Percentiles rank a stretch among this genome's conserved stretches.
Conservation (phyloP, 1,140 invertebrate genomes). For the Aphidius ervi region DNA sequence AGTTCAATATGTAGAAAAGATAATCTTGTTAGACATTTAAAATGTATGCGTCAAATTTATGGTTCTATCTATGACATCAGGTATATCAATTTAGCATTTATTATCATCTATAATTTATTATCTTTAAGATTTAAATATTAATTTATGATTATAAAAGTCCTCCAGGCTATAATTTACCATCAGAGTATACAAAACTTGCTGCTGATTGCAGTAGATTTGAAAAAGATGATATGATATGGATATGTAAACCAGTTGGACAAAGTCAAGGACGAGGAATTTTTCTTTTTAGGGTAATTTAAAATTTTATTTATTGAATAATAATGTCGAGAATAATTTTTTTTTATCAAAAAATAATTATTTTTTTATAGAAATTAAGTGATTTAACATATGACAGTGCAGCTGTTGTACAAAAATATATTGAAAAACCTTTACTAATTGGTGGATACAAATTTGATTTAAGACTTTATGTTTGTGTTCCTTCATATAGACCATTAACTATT, state of each 20-base stretch:
- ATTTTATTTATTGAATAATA: not conserved
- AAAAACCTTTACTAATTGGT: conserved; percentile 78
- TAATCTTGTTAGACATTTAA: conserved; percentile 69
- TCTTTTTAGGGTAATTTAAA: conserved; percentile 65
- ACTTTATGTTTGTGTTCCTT: conserved; percentile 80
- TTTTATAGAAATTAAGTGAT: conserved; percentile 66
- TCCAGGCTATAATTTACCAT: conserved; percentile 72
- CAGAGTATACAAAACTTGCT: conserved; percentile 79
- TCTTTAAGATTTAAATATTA: too few species aligned
- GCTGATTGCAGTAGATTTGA: conserved; percentile 63
- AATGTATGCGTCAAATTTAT: conserved; percentile 77
- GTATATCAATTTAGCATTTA: conserved; percentile 48
- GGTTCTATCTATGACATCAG: conserved; percentile 80
- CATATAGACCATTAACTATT: conserved; percentile 73
- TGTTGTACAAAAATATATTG: conserved; percentile 79
- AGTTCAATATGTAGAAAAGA: conserved; percentile 80
- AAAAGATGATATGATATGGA: conserved; percentile 64
- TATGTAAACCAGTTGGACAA: conserved; percentile 80
- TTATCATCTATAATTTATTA: too few species aligned
- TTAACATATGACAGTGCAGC: conserved; percentile 69
- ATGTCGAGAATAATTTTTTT: too few species aligned
- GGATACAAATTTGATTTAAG: conserved; percentile 85
- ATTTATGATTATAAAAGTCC: conserved; percentile 56
- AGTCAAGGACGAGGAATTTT: conserved; percentile 81
- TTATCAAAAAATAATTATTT: conserved; percentile 1